These are phyloP conservation scores for Drosophila nannoptera DNA, from an alignment of 1,140 invertebrate species.

Conservation along the genomic window DNA sequence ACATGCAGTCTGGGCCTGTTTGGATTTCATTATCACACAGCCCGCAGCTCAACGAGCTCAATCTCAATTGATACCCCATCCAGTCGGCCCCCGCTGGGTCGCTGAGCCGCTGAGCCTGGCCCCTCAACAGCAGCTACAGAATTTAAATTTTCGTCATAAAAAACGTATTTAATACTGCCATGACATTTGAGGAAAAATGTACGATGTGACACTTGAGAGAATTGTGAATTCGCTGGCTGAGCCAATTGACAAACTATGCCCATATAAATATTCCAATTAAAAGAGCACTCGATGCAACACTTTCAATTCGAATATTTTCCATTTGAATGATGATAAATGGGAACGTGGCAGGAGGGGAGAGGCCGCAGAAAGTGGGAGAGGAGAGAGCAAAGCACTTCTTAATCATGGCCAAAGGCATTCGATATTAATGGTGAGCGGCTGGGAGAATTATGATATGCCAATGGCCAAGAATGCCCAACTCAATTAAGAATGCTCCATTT, in stretches of 20 bases:
- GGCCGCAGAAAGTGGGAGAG: neutral
- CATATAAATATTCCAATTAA: slow-evolving; percentile 35
- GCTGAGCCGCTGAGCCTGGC: slow-evolving; percentile 4
- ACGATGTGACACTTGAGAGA: slow-evolving; percentile 20
- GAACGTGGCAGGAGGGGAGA: slow-evolving; percentile 8
- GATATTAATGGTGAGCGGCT: slow-evolving; percentile 52
- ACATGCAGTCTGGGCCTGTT: slow-evolving; percentile 33
- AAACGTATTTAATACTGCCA: slow-evolving; percentile 43
- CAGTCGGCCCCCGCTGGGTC: slow-evolving; percentile 55
- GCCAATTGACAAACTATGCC: slow-evolving; percentile 42
- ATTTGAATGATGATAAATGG: slow-evolving; percentile 69
- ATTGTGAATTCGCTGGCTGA: slow-evolving; percentile 34
- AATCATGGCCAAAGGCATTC: slow-evolving; percentile 56
- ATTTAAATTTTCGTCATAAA: slow-evolving; percentile 68
- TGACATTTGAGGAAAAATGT: slow-evolving; percentile 21
- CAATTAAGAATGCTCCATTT: slow-evolving; percentile 42
- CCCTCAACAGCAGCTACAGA: slow-evolving; percentile 57
- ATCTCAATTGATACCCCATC: slow-evolving; percentile 54
- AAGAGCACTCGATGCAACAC: slow-evolving; percentile 10
- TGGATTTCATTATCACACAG: slow-evolving; percentile 20
- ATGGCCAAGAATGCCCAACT: slow-evolving; percentile 35
- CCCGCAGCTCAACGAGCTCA: slow-evolving; percentile 34
- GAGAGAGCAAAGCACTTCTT: slow-evolving; percentile 31
- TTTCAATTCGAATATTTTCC: slow-evolving; percentile 42
- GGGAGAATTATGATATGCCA: slow-evolving; percentile 40